Conservation (phyloP, 2,113 vertebrate genomes). For the Hoplias malabaricus region DNA sequence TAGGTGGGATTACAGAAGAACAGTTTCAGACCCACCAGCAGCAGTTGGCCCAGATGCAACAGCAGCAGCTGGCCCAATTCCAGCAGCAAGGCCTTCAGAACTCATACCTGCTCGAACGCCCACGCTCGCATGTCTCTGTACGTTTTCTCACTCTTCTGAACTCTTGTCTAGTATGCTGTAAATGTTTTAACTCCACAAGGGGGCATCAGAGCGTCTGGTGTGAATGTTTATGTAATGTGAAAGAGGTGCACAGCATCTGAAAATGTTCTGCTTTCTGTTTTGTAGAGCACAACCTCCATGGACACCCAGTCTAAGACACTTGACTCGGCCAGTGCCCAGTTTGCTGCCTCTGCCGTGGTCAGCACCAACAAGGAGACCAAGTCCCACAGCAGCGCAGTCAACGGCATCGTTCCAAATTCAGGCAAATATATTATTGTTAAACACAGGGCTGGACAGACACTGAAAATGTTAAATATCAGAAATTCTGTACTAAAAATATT, state of each 20-base stretch:
- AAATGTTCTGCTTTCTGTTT: too few species aligned
- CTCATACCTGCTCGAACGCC: constrained; percentile 76
- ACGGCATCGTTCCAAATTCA: constrained; percentile 83
- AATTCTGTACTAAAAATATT: too few species aligned
- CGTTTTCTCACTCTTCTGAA: not conserved
- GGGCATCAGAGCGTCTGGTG: not conserved
- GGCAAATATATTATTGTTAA: constrained; percentile 65
- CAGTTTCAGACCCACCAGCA: constrained; percentile 90
- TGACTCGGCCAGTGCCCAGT: constrained; percentile 90
- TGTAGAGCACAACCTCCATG: constrained; percentile 75
- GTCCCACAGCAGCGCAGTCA: constrained; percentile 74
- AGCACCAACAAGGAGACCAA: constrained; percentile 80
- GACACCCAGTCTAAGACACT: constrained; percentile 87
- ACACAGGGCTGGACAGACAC: not conserved
- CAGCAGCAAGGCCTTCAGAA: constrained; percentile 80
- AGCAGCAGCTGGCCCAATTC: constrained; percentile 86
- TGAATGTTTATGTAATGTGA: not conserved
- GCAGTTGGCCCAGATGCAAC: constrained; percentile 90
- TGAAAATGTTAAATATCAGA: too few species aligned
- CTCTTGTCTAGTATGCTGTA: not conserved
- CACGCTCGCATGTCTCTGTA: constrained; percentile 76
- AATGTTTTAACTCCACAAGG: not conserved
- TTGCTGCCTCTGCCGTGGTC: constrained; percentile 91
- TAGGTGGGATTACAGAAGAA: constrained; percentile 91
- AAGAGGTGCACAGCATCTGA: too few species aligned